Evolutionary conservation across 1,140 invertebrate genomes (phyloP), one percentile per base, ranked within the genome.

Genomic region (Arion vulgaris): DNA sequence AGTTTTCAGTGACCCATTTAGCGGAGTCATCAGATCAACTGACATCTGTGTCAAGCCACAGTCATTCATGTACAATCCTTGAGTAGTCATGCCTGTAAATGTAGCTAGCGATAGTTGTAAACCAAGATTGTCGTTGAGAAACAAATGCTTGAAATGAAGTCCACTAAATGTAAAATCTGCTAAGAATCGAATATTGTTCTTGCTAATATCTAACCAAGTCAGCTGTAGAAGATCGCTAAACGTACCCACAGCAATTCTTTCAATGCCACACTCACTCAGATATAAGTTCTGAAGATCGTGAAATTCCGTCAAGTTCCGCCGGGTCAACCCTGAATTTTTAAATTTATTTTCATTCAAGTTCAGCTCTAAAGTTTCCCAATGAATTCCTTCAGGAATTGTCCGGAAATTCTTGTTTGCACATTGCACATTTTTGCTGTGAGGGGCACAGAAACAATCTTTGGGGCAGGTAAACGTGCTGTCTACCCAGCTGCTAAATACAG

Each of bases 341-440:
- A 92, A 92, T n/a, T 84, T 84, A 82, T 92, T 92, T 49, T 88
- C 86, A 80, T 92, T 92, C 39, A 92, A 83, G 53, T 89, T 91
- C 34, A 92, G 84, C 83, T 92, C 89, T 15, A 87, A 84, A 49
- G 90, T 90, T 68, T 90, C 88, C 11, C 57, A 34, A 17, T 91
- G 89, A n/a, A 92, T 91, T 32, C 87, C 88, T n/a, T 82, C 85
- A 2, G 91, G 91, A 69, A 92, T 91, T 34, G 81, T 79, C 13
- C 83, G 78, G 19, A 92, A 86, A 38, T 83, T 83, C 84, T 89
- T 90, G 75, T 89, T 85, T 15, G 89, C 87, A 78, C 91, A 92
- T 81, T 91, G 89, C 7, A 92, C 90, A 84, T 89, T 90, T 73
- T 88, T 86, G 79, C 88, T 90, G 36, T 89, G 66, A 0, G 86